Evolutionary conservation across 2,797 vertebrate genomes (phyloP), one percentile per base, ranked within the genome.

Genomic region (Falco peregrinus): DNA sequence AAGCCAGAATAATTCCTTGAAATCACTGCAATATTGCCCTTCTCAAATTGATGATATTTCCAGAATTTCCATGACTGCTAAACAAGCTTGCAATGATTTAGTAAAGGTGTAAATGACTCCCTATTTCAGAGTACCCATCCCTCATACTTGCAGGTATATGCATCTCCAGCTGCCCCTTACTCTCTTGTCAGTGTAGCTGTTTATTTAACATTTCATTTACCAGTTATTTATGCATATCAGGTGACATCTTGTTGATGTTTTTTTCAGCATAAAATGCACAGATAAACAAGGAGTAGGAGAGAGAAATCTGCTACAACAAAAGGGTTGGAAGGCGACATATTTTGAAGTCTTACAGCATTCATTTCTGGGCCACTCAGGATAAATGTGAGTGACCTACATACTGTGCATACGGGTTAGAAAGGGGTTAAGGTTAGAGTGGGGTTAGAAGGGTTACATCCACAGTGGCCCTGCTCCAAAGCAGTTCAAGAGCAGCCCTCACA

Each of bases 401-500:
- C 31, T 28, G 54, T 41, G 64, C 43, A 45, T 45, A 45, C 76
- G 91, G 76, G 92, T 95, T 91, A 94, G 71, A 88, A 88, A 80
- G 79, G 90, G 17, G 43, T 45, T 45, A 45, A 16, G 43, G 43
- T 45, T 18, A 45, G 17, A 45, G 17, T 45, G 77, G 90, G 76
- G 92, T 95, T 91, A 94, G 71, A 88, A 88, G 78, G 81, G 90
- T 69, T 91, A 86, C 35, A 90, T 53, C 77, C 59, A 90, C 54
- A 80, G 57, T 61, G 48, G 93, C 89, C 63, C 87, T 65, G 61
- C 56, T 94, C 65, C 94, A 93, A 81, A 89, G 68, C n/a, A 68
- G 59, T 56, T 93, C 15, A 57, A 74, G 47, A 20, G 93, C 85
- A 95, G 67, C 37, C 56, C 35, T 41, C 11, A 3, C 31, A 61